Evolutionary conservation across 1,140 invertebrate genomes (phyloP), one percentile per base, ranked within the genome.

Genomic region (Sycobia sp.): DNA sequence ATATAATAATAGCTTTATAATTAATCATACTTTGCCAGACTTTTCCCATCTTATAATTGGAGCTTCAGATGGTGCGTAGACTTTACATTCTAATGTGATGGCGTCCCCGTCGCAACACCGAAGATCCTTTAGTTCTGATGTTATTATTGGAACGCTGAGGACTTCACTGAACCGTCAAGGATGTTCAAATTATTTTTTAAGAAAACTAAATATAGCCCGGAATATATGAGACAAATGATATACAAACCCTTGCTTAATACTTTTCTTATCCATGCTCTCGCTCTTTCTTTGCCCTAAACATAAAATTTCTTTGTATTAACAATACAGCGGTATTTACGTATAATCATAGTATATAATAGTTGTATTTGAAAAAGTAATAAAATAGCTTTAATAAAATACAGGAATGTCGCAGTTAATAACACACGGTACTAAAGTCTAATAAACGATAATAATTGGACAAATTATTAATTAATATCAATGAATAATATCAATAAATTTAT

Each of bases 81-180:
- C 84, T 68, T 85, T 84, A 67, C 91, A 93, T 70, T 93, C 91
- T 34, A 94, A 84, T 34, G 89, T 87, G 2, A 91, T 86, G 1
- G 88, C 84, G 71, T 94, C 91, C 4, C 91, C 91, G 71, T 93
- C 91, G 68, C 89, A 90, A 68, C 91, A 92, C 41, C 89, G 83
- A n/a, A 93, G 74, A 76, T 93, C 89, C 61, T 86, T 86, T 51
- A 94, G 77, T 51, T 89, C 86, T 51, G 86, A 84, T 20, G 85
- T 84, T 64, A 94, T 86, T 8, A 82, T 83, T 3, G 92, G 92
- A 38, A 92, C 81, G 18, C 88, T 91, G 73, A 92, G 86, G 46
- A 92, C 85, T 27, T 88, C 86, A 36, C 91, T 92, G 75, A 59
- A n/a, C n/a, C 11, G 29, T 7, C 29, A 32, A 32, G 4, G 29